Evolutionary conservation across 2,113 vertebrate species (phyloP), one percentile per base, ranked within the genome.

Genomic region (Takifugu flavidus): DNA sequence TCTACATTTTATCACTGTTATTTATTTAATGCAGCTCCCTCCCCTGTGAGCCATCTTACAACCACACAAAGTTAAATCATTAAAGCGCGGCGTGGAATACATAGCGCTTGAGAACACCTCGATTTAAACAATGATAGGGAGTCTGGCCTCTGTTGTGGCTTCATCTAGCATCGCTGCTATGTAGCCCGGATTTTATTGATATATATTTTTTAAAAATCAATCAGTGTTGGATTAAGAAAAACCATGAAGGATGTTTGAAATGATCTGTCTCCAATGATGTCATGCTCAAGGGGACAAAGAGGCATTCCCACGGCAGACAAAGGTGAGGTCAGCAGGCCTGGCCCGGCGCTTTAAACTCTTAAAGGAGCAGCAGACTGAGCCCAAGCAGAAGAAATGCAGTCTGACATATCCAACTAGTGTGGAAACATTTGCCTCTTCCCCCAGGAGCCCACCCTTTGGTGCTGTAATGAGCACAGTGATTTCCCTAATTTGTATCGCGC

Each of bases 1-100:
- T 89, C 90, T 90, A 93, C 91, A 94, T 94, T 94, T 94, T 96
- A 94, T 92, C 89, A 93, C 86, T 92, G 90, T 94, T 94, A 94
- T 95, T 96, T 95, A 95, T 96, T 94, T 94, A 93, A 94, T 90
- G 89, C 82, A 78, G 79, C 82, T 70, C 73, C 73, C 80, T 91
- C 90, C 89, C 70, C 88, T 75, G 89, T 88, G 91, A 92, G 78
- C 90, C 91, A 88, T 88, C 90, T 90, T 89, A 90, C 86, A 94
- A 93, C 89, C 85, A 88, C 67, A 63, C 74, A 88, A 92, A 92
- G 83, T 91, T 92, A 91, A 94, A 94, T 95, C 93, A 94, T 92
- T 91, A 92, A 90, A 91, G 73, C 76, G 88, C 86, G 87, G 88
- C 28, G 62, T 78, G 83, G 84, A 91, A 90, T 82, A 84, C 83